Base-by-base conservation (phyloP, 2,113 vertebrate genomes). In the Progne subis region DNA sequence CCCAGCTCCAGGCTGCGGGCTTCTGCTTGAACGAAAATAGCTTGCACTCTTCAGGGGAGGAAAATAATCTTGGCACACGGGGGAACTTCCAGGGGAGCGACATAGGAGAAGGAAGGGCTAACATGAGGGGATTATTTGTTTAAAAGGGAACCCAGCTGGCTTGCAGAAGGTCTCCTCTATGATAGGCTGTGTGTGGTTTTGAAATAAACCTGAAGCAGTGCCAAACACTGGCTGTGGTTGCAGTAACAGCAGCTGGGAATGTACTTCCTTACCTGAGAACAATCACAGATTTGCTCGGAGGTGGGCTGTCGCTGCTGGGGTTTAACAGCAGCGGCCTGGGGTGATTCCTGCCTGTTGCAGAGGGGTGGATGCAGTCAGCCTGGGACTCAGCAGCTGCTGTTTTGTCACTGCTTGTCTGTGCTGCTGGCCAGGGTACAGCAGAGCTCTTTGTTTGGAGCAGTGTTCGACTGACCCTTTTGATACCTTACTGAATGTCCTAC, bases 91-190 rank as follows among this genome's bases (percentile, higher is more conserved):
- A 90, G 86, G 88, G 75, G 82, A 67, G 91, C 80, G 70, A 43
- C 68, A 17, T 0, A 70, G 86, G 86, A 74, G 92, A 44, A 41
- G 2, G 44, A 74, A 93, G 80, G 82, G 76, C 29, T 94, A 88
- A 78, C 83, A 75, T 41, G 88, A 93, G 86, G 80, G 76, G 72
- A 78, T 94, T 93, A 88, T 86, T 91, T 92, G 91, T 92, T 90
- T 53, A 64, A 84, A 90, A 56, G 65, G 91, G 61, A 92, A 81
- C 44, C 92, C 94, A 92, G 86, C 92, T 97, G 88, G 76, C 41
- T 90, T 81, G 84, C 94, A 85, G 89, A 92, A 92, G 81, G 89
- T 79, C 86, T 91, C 63, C 65, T 76, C 74, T 49, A 2, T 53
- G 70, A 57, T 55, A 64, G 94, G 82, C 93, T 87, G 90, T 46